phyloP scores from a whole-genome alignment of 2,888 invertebrate genomes.

The Cantharis nigra region DNA sequence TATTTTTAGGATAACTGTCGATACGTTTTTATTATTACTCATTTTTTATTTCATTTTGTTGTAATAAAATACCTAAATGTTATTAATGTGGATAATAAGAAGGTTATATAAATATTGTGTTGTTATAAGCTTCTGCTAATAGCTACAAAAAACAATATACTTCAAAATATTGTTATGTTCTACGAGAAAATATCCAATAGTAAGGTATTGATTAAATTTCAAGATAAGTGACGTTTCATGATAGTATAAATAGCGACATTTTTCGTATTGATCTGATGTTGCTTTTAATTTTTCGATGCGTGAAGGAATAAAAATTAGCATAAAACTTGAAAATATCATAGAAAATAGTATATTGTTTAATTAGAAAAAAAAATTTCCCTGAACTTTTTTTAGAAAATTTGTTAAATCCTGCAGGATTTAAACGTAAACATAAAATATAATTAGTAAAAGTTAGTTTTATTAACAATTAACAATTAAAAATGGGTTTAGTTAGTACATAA shows the following conservation, averaged over 20 bases:
- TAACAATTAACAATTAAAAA: too few species aligned
- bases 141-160: neutral
- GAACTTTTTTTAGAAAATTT: too few species aligned
- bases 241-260: neutral
- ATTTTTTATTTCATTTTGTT: neutral
- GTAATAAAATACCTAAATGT: neutral
- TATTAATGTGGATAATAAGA: neutral
- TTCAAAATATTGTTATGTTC: neutral
- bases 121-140: neutral
- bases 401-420: too few species aligned
- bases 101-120: neutral
- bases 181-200: neutral
- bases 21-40: neutral
- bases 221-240: neutral
- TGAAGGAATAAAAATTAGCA: too few species aligned
- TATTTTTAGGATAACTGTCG: neutral
- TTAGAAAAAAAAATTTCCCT: too few species aligned
- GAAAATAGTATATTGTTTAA: too few species aligned
- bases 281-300: neutral
- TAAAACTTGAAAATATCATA: too few species aligned
- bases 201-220: neutral
- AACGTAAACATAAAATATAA: too few species aligned
- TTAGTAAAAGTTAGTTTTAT: too few species aligned
- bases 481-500: too few species aligned
- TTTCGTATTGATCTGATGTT: neutral